These are phyloP conservation scores for Acronicta psi DNA, from an alignment of 2,888 invertebrate genomes.

Conservation along the genomic window DNA sequence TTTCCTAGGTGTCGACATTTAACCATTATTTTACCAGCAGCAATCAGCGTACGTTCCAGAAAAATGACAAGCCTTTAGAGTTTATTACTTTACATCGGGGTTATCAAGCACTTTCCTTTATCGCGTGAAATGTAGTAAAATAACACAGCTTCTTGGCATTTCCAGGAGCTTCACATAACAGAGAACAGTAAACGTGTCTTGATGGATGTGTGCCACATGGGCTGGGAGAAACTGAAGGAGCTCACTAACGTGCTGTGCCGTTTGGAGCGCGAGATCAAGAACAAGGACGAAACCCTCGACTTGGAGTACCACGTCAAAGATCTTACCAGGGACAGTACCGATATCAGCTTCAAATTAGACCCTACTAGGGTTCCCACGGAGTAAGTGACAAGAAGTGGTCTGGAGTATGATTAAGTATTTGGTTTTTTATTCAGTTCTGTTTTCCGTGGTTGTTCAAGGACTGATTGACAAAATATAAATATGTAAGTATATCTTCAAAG, in stretches of 20 bases:
- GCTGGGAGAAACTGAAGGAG: slow-evolving; percentile 94
- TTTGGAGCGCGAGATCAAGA: slow-evolving; percentile 92
- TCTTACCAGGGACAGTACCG: slow-evolving; percentile 92
- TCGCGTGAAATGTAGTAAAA: not conserved
- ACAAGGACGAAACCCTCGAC: slow-evolving; percentile 94
- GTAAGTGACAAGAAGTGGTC: slow-evolving; percentile 74
- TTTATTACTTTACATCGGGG: no score
- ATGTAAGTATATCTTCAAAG: no score
- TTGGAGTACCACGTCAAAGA: slow-evolving; percentile 93
- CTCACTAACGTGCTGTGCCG: slow-evolving; percentile 92
- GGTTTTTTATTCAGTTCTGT: no score
- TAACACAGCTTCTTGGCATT: not conserved
- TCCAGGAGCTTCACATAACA: slow-evolving; percentile 83
- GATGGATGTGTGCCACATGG: slow-evolving; percentile 85
- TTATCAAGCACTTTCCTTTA: not conserved
- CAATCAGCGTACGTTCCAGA: no score
- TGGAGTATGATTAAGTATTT: no score
- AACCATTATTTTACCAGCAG: no score
- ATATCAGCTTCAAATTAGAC: slow-evolving; percentile 95
- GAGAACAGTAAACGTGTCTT: slow-evolving; percentile 83
- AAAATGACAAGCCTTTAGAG: no score
- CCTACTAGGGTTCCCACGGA: slow-evolving; percentile 92
- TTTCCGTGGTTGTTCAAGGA: no score
- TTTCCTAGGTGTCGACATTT: no score
- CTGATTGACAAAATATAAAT: no score